Evolutionary conservation across 1,140 invertebrate genomes (phyloP), one percentile per base, ranked within the genome.

Genomic region (Euura lappo): DNA sequence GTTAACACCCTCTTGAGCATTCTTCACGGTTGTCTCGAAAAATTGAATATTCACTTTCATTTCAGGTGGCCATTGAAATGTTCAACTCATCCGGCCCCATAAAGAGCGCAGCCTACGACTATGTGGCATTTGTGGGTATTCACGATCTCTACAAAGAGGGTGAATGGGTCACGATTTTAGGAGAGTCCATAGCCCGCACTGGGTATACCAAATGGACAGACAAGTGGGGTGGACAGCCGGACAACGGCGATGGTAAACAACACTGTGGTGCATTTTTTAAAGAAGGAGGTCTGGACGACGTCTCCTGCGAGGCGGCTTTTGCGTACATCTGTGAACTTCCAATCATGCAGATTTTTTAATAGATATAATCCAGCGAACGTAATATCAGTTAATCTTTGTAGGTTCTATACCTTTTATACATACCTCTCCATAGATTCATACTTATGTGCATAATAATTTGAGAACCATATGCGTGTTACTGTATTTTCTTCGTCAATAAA

Each of bases 141-240:
- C 85, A 89, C 70, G 85, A 88, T 72, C 75, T 87, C 43, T 87
- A 84, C 73, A 76, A 74, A 45, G 84, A 87, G 71, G 83, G 82
- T 44, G 84, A 86, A 8, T 86, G 84, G 84, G 82, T 85, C 4
- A 86, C 85, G 6, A 78, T 88, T 45, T 76, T 83, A 2, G 86
- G 84, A 4, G 84, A 88, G 43, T 83, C 85, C n/a, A 51, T 88
- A 43, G 80, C 77, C 46, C 84, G 84, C 71, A 83, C 84, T 7
- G 86, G 87, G 66, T 88, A 84, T 73, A 84, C 76, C n/a, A 76
- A 75, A 43, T 87, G 86, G 86, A 83, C 81, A 47, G 78, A 84
- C 46, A 81, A 83, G 71, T 86, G 82, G 81, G 81, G 80, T 42
- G 83, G 82, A 42, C 85, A 88, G 71, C 86, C 86, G 10, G 86